Evolutionary conservation across 2,113 vertebrate species (phyloP).

Genomic region (Gorsachius goisagi): DNA sequence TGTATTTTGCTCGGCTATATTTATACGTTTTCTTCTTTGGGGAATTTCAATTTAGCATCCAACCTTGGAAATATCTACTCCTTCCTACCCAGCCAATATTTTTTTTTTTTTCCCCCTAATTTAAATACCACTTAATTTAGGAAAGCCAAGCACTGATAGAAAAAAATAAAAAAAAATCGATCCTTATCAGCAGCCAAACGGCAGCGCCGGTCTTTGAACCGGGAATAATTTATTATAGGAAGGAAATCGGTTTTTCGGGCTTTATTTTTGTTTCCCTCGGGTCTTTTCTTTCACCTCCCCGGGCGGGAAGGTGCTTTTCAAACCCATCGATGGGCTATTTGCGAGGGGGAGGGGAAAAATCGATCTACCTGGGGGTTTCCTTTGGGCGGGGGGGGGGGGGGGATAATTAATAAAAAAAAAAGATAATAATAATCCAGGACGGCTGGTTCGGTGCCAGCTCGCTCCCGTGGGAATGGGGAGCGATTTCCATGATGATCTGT

Average conservation of each 20-base stretch:
- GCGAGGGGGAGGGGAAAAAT: rapidly evolving
- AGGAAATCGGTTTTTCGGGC: neutral
- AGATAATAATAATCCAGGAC: neutral
- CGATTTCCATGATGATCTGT: neutral
- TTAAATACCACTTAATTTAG: neutral
- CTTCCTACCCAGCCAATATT: neutral
- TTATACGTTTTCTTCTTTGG: neutral
- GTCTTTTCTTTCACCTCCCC: neutral
- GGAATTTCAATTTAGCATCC: neutral
- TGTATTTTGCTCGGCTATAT: neutral
- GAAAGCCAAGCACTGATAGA: neutral
- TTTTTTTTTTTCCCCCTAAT: neutral
- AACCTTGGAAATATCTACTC: neutral
- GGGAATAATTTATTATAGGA: neutral
- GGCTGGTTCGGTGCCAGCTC: neutral
- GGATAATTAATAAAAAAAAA: neutral
- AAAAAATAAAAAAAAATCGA: neutral
- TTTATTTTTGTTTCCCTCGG: neutral
- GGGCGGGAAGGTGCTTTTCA: neutral
- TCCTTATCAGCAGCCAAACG: neutral
- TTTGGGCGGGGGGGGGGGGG: no score
- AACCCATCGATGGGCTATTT: neutral
- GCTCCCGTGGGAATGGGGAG: constrained; percentile 12
- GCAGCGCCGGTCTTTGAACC: neutral
- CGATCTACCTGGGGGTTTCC: neutral